Conservation (phyloP, 2,797 vertebrate genomes). For the Lepus townsendii region DNA sequence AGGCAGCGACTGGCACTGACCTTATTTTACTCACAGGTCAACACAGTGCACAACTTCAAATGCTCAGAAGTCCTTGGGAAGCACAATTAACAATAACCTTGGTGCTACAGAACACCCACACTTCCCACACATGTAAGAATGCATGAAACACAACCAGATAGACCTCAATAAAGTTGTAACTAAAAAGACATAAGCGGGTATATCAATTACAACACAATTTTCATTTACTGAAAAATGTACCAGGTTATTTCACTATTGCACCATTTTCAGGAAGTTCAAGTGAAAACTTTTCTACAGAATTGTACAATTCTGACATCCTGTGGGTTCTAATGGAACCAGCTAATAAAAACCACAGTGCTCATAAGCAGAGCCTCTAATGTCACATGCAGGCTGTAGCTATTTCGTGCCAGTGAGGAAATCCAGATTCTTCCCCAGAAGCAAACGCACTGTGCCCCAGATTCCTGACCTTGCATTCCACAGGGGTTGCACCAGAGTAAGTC, state of each 20-base stretch:
- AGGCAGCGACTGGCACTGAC: too few species aligned
- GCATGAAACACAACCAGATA: not conserved
- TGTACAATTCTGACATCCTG: not conserved
- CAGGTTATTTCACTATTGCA: not conserved
- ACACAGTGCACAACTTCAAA: not conserved
- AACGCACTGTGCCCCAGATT: not conserved
- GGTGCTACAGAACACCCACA: not conserved
- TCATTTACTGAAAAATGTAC: not conserved
- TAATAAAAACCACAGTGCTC: not conserved
- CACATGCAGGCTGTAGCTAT: not conserved
- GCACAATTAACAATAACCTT: not conserved
- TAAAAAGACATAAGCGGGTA: not conserved
- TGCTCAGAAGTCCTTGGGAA: slow-evolving; percentile 7
- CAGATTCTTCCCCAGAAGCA: not conserved
- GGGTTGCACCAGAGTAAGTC: not conserved
- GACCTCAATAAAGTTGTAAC: not conserved
- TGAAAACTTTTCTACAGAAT: not conserved
- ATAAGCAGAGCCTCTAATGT: not conserved
- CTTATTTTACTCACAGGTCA: not conserved
- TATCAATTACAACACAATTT: not conserved
- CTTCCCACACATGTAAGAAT: slow-evolving; percentile 8
- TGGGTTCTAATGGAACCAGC: not conserved
- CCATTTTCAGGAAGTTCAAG: not conserved
- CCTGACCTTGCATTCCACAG: not conserved
- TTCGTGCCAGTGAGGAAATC: not conserved